phyloP scores from a whole-genome alignment of 23 tunicate genomes.

The Ascidia mentula region DNA sequence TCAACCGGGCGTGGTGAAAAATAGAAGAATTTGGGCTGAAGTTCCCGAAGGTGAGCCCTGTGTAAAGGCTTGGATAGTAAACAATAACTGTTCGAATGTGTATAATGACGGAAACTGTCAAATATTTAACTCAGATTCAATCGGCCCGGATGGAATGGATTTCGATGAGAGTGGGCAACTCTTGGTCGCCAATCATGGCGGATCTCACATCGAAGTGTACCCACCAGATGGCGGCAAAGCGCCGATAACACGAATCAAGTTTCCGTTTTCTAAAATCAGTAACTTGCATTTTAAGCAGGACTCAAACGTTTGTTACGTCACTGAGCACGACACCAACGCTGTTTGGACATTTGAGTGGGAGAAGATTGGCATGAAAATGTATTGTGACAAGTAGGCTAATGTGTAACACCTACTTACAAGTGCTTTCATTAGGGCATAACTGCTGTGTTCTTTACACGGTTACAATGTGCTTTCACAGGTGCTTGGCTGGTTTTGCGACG shows the following conservation, averaged over 20 bases:
- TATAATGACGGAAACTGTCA: no score
- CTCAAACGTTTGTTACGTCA: slow-evolving; percentile 69
- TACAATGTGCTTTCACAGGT: no score
- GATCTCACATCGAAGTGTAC: slow-evolving; percentile 67
- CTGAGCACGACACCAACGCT: slow-evolving; percentile 67
- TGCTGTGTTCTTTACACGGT: no score
- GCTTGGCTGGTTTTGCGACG: no score
- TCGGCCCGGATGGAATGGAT: slow-evolving; percentile 93
- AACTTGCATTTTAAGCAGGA: slow-evolving; percentile 67
- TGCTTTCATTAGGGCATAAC: no score
- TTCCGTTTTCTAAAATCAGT: slow-evolving; percentile 63
- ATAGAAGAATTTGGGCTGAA: slow-evolving; percentile 69
- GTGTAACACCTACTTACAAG: no score
- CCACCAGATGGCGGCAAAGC: slow-evolving; percentile 46
- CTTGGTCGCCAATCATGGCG: slow-evolving; percentile 80
- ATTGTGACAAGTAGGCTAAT: slow-evolving; percentile 29
- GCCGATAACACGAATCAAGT: slow-evolving; percentile 48
- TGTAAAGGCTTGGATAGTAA: no score
- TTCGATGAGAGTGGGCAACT: slow-evolving; percentile 53
- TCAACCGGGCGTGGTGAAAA: slow-evolving; percentile 48
- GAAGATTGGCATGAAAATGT: slow-evolving; percentile 77
- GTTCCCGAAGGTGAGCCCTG: slow-evolving; percentile 21
- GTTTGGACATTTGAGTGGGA: slow-evolving; percentile 90
- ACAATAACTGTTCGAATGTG: no score
- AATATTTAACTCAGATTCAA: neutral